Percentiles rank a stretch among this genome's conserved stretches.
Conservation (phyloP, 2,797 vertebrate genomes). For the Pipistrellus pipistrellus region DNA sequence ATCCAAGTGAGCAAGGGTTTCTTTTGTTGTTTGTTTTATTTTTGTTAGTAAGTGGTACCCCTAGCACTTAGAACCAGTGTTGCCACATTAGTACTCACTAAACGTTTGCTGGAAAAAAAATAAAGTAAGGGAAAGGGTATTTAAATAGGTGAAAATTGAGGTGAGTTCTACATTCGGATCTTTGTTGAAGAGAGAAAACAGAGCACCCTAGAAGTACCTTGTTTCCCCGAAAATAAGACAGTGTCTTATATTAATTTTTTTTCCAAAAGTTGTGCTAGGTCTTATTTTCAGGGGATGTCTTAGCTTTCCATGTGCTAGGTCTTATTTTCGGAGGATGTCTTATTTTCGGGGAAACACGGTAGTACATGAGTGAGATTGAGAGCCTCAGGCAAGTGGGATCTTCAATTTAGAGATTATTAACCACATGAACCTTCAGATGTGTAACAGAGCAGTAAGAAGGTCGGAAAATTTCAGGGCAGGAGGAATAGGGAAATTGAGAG, state of each 20-base stretch:
- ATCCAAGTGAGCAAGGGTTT: background rate
- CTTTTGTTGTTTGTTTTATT: background rate
- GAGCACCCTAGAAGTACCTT: background rate
- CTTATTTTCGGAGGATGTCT: too few relatives aligned
- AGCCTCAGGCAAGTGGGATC: background rate
- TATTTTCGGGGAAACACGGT: too few relatives aligned
- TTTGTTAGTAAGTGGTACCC: background rate
- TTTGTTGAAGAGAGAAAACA: background rate
- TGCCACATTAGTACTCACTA: background rate
- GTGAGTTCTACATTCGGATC: background rate
- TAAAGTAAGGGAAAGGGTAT: background rate
- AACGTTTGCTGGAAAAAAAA: background rate
- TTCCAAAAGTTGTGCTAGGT: too few relatives aligned
- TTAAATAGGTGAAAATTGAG: background rate
- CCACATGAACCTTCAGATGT: background rate
- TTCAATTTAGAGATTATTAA: background rate
- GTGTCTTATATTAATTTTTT: too few relatives aligned
- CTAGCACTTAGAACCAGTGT: background rate
- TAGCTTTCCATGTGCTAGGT: too few relatives aligned
- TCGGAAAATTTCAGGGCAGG: too few relatives aligned
- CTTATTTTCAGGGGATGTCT: too few relatives aligned
- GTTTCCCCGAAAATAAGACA: too few relatives aligned
- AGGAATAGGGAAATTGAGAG: too few relatives aligned
- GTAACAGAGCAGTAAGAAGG: too few relatives aligned
- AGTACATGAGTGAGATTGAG: background rate